These are phyloP conservation scores for Idaea straminata DNA, from an alignment of 2,888 invertebrate species.

Conservation along the genomic window DNA sequence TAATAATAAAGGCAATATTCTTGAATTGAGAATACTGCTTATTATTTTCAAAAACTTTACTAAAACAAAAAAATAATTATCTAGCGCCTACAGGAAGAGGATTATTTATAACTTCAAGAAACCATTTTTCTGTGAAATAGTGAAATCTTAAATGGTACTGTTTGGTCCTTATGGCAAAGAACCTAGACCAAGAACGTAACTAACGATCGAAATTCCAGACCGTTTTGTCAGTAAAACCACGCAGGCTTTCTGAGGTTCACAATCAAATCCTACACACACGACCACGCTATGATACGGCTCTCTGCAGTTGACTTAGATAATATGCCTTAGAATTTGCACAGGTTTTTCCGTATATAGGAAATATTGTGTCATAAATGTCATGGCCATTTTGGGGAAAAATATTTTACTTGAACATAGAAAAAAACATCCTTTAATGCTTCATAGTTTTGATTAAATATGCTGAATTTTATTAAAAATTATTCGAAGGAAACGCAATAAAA, in stretches of 20 bases:
- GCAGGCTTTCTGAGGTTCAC: background rate
- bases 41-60: too few relatives aligned
- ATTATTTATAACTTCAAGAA: too few relatives aligned
- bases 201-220: background rate
- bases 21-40: too few relatives aligned
- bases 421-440: too few relatives aligned
- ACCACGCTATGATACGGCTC: background rate
- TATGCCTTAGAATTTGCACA: background rate
- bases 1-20: too few relatives aligned
- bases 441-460: too few relatives aligned
- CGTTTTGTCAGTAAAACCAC: background rate
- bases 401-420: too few relatives aligned
- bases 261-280: background rate
- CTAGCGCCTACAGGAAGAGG: too few relatives aligned
- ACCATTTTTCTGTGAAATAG: too few relatives aligned
- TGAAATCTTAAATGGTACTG: too few relatives aligned
- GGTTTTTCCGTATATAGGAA: background rate
- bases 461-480: background rate
- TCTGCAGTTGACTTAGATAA: background rate
- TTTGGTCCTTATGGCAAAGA: too few relatives aligned
- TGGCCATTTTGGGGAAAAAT: background rate
- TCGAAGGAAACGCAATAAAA: background rate
- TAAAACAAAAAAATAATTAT: too few relatives aligned
- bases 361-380: background rate
- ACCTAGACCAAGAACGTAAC: background rate